These are phyloP conservation scores for Coregonus suidteri DNA, from an alignment of 2,797 vertebrate genomes.

Conservation along the genomic window DNA sequence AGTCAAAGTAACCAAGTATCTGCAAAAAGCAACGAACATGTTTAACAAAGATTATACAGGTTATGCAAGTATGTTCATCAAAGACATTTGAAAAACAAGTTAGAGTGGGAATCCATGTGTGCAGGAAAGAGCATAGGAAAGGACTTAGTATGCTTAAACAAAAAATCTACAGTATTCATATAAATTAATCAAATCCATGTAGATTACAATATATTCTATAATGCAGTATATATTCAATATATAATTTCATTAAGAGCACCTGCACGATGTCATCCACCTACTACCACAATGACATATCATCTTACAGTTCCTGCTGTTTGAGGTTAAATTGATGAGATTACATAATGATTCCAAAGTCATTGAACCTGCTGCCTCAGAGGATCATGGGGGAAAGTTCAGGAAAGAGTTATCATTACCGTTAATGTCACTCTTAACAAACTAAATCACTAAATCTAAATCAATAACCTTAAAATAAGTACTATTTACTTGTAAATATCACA, in stretches of 20 bases:
- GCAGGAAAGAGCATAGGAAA: constrained; percentile 9
- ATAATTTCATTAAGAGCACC: not conserved
- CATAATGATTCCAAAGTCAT: not conserved
- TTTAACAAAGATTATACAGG: constrained; percentile 74
- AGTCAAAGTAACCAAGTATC: constrained; percentile 94
- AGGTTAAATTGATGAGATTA: not conserved
- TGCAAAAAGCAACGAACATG: constrained; percentile 85
- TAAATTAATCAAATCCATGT: not conserved
- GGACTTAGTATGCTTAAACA: not conserved
- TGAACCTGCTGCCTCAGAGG: not conserved
- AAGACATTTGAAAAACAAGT: constrained; percentile 20
- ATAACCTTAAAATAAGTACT: not conserved
- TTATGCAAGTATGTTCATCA: constrained; percentile 44
- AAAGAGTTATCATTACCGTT: not conserved
- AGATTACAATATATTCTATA: not conserved
- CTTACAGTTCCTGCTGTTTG: not conserved
- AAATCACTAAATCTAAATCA: not conserved
- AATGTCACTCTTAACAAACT: not conserved
- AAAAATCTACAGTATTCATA: not conserved
- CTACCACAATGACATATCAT: not conserved
- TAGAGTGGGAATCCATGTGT: constrained; percentile 11
- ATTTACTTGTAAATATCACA: not conserved
- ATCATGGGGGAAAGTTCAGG: not conserved
- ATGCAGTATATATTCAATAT: not conserved
- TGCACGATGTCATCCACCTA: not conserved